These are phyloP conservation scores for Cecropterus lyciades DNA, from an alignment of 1,140 invertebrate genomes.

Conservation along the genomic window DNA sequence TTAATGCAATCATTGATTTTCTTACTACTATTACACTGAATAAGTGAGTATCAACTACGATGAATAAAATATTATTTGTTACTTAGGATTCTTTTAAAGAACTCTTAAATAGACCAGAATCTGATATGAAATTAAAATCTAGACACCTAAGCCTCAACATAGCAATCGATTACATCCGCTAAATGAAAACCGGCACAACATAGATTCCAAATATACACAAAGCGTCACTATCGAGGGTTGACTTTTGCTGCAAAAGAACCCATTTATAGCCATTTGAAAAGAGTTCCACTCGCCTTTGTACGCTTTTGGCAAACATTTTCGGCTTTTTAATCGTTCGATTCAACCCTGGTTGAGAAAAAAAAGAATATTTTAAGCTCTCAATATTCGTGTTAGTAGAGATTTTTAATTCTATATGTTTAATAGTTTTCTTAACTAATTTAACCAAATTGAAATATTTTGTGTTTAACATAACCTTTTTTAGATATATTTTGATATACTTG, in stretches of 20 bases:
- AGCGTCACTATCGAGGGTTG: constrained; percentile 17
- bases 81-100: no score
- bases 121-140: no score
- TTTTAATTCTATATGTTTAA: neutral
- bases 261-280: constrained; percentile 31
- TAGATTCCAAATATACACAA: constrained; percentile 12
- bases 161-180: constrained; percentile 8
- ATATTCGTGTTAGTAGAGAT: neutral
- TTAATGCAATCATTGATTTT: no score
- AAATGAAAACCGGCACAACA: constrained; percentile 11
- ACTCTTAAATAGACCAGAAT: no score
- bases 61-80: no score
- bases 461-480: no score
- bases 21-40: no score
- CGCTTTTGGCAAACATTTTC: constrained; percentile 27
- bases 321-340: constrained; percentile 15
- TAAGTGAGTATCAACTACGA: no score
- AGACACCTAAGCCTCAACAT: neutral
- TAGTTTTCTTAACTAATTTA: neutral
- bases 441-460: no score
- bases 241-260: constrained; percentile 24
- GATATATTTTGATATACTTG: no score
- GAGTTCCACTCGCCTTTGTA: constrained; percentile 23
- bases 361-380: neutral
- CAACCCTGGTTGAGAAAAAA: neutral